Base-by-base conservation (phyloP, 23 tunicate genomes). In the Botrylloides violaceus region DNA sequence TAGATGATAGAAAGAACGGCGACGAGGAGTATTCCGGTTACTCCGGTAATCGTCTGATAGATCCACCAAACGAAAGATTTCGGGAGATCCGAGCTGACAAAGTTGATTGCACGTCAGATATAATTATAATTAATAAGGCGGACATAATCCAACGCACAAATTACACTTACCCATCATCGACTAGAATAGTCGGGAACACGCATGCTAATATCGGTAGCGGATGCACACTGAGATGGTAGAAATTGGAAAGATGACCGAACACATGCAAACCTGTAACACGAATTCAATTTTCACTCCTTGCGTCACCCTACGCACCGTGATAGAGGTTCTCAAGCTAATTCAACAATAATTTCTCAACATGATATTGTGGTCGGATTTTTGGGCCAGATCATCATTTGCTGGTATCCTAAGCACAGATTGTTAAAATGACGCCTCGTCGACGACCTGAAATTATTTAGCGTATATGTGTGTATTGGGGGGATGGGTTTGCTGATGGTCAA, bases 161-260 rank as follows among this genome's bases (percentile, higher is more conserved):
- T 43, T 43, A 43, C 53, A 43, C 53, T 66, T 75, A 90, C 98
- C 94, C 98, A 59, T 93, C 84, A 59, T 93, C 94, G 1, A 75
- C 70, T 12, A 93, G 39, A 15, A 93, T 64, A 23, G 72, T 78
- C 15, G 95, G 94, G 61, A 93, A 86, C 49, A 93, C 29, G 59
- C 98, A 93, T 15, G 98, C 84, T 20, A 85, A 62, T 39, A 81
- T 81, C 3, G 92, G 94, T 2, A 85, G 76, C 1, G 98, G 98
- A 55, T 85, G 88, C 23, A 81, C 79, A 37, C 80, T 59, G 38
- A 85, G 68, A 76, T 85, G 88, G 75, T 85, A 85, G 78, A 93
- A 71, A 56, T 93, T 93, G 33, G 68, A 55, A 43, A 86, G 22
- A 59, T 93, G 98, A 7, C 98, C 98, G 38, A 93, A 76, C 2